Evolutionary conservation across 2,797 vertebrate genomes (phyloP).

Genomic region (Esox masquinongy): DNA sequence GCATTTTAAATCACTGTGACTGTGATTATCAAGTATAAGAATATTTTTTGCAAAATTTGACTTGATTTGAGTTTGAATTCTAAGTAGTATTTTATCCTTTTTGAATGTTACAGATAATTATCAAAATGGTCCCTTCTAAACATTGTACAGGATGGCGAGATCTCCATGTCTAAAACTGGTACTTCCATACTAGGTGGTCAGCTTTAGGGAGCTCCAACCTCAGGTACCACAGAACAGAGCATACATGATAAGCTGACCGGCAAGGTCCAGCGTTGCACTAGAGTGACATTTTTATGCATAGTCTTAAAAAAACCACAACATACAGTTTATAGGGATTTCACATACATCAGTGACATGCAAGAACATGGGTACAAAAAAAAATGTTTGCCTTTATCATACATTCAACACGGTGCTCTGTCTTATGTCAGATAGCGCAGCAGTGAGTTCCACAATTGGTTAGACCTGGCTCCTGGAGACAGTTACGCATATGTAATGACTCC

Average conservation of each 20-base stretch:
- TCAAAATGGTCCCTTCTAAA: not conserved
- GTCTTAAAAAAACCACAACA: slow-evolving; percentile 57
- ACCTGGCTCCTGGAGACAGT: too few relatives aligned
- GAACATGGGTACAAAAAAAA: slow-evolving; percentile 31
- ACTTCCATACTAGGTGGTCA: not conserved
- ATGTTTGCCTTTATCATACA: slow-evolving; percentile 54
- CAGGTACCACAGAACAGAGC: slow-evolving; percentile 7
- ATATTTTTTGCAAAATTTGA: slow-evolving; percentile 11
- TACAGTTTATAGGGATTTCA: slow-evolving; percentile 41
- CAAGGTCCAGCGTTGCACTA: slow-evolving; percentile 58
- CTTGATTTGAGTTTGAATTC: not conserved
- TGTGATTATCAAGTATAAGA: not conserved
- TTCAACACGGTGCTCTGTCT: slow-evolving; percentile 46
- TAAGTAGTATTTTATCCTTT: not conserved
- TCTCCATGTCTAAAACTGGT: not conserved
- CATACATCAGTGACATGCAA: slow-evolving; percentile 62
- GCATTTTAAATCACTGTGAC: slow-evolving; percentile 18
- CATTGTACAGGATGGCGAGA: slow-evolving; percentile 11
- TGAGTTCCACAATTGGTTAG: too few relatives aligned
- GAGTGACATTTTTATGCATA: slow-evolving; percentile 75
- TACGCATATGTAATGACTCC: too few relatives aligned
- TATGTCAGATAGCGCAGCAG: too few relatives aligned
- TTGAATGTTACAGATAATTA: slow-evolving; percentile 15
- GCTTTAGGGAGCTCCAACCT: not conserved
- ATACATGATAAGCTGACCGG: slow-evolving; percentile 43